Percentiles rank a stretch among this genome's conserved stretches.
phyloP scores from a whole-genome alignment of 2,888 invertebrate genomes.

The Rosalia funebris region DNA sequence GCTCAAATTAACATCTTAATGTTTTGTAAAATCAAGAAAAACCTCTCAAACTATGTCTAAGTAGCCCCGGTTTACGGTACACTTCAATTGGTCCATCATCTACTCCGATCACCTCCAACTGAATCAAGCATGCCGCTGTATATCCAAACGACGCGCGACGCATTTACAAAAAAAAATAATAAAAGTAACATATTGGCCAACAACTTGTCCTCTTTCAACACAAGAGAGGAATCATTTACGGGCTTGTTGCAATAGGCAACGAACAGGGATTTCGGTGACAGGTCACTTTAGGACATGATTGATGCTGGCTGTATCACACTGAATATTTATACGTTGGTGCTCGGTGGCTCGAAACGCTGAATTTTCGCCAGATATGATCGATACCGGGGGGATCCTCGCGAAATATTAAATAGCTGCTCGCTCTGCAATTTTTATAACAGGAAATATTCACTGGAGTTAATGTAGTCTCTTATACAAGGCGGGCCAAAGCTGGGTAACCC shows the following conservation, averaged over 20 bases:
- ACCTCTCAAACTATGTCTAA: too few species aligned
- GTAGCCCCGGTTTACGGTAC: too few species aligned
- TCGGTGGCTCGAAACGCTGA: constrained; percentile 1
- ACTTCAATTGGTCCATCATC: too few species aligned
- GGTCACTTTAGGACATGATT: constrained; percentile 58
- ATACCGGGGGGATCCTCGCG: constrained; percentile 1
- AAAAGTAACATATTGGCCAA: constrained; percentile 20
- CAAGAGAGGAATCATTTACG: constrained; percentile 14
- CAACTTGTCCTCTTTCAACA: constrained; percentile 21
- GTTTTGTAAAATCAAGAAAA: too few species aligned
- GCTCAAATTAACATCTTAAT: too few species aligned
- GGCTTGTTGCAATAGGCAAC: background rate
- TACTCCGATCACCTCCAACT: too few species aligned
- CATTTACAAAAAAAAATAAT: too few species aligned
- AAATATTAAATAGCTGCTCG: constrained; percentile 6
- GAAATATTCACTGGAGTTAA: too few species aligned
- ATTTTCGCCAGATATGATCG: constrained; percentile 13
- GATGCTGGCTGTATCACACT: constrained; percentile 59
- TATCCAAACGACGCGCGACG: background rate
- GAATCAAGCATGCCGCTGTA: background rate
- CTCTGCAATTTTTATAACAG: too few species aligned
- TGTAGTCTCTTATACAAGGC: too few species aligned
- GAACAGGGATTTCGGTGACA: constrained; percentile 52
- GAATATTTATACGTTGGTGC: constrained; percentile 56
- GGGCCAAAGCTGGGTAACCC: too few species aligned